Evolutionary conservation across 2,888 invertebrate genomes (phyloP), one percentile per base, ranked within the genome.

Genomic region (Adineta ricciae): DNA sequence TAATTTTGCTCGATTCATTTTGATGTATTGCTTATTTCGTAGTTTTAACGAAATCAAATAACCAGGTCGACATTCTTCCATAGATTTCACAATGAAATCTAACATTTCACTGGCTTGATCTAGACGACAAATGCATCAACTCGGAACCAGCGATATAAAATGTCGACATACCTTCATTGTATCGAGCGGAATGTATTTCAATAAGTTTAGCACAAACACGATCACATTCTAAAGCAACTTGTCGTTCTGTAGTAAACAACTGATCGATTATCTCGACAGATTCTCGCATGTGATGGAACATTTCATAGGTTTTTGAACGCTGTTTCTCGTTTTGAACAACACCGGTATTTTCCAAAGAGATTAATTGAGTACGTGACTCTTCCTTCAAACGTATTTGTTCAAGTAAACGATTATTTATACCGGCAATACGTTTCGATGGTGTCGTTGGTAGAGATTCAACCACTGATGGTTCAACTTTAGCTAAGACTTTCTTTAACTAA

Each of bases 301-400:
- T 78, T 41, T 38, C 41, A 38, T 41, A 78, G 5, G 41, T 41
- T 78, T 78, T 78, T 3, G 16, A 16, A 64, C 64, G 64, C 41
- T 41, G 41, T 41, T 41, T 24, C n/a, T 78, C 78, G 8, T 64
- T 64, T 32, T 64, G 32, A 14, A 64, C 32, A 64, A 64, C 11
- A 5, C 64, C 64, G 0, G 78, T 38, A 78, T 78, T 78, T 78
- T 78, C 78, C 21, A 78, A 41, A 11, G 78, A 38, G 11, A n/a
- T 41, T 32, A 78, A 78, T 78, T 78, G 78, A 78, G 14, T 5
- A n/a, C 41, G 38, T 32, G 38, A 41, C n/a, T 41, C 41, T 78
- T 78, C 78, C 41, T 78, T 78, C n/a, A 78, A 78, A 78, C 78
- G 78, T 78, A 78, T 78, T 41, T 78, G 78, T 78, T 78, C 41